Conservation (phyloP, 2,888 invertebrate genomes). For the Plagodis pulveraria region DNA sequence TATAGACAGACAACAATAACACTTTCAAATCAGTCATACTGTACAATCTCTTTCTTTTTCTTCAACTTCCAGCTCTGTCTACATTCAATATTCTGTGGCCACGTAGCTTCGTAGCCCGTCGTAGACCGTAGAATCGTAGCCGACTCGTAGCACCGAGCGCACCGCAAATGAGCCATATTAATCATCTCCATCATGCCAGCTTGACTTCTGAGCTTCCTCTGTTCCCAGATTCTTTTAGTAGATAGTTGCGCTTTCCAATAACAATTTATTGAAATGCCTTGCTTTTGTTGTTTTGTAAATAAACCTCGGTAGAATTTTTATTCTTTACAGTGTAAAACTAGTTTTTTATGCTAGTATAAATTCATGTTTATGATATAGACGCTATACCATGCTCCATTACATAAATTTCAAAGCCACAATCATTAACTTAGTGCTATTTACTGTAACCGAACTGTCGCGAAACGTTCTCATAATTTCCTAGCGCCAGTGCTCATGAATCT, state of each 20-base stretch:
- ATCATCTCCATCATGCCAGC: conserved; percentile 79
- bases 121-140: conserved; percentile 36
- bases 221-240: conserved; percentile 72
- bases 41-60: not conserved
- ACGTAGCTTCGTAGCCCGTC: conserved; percentile 36
- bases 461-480: conserved; percentile 35
- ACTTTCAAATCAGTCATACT: too few relatives aligned
- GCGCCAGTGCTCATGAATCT: conserved; percentile 30
- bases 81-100: conserved; percentile 23
- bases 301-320: too few relatives aligned
- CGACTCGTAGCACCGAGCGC: conserved; percentile 54
- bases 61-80: conserved; percentile 29
- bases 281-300: too few relatives aligned
- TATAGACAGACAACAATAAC: not conserved
- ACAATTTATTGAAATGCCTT: too few relatives aligned
- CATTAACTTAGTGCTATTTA: conserved; percentile 24
- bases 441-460: conserved; percentile 23
- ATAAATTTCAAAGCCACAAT: conserved; percentile 25
- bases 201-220: conserved; percentile 77
- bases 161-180: conserved; percentile 83
- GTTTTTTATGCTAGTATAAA: not conserved
- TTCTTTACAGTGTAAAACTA: not conserved
- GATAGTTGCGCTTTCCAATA: conserved; percentile 47
- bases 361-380: not conserved
- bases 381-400: conserved; percentile 7